A percentile compares a stretch with the other conserved stretches of the same genome.
Conservation (phyloP, 53 echinoderm and acorn worm species). For the Mesocentrotus franciscanus region DNA sequence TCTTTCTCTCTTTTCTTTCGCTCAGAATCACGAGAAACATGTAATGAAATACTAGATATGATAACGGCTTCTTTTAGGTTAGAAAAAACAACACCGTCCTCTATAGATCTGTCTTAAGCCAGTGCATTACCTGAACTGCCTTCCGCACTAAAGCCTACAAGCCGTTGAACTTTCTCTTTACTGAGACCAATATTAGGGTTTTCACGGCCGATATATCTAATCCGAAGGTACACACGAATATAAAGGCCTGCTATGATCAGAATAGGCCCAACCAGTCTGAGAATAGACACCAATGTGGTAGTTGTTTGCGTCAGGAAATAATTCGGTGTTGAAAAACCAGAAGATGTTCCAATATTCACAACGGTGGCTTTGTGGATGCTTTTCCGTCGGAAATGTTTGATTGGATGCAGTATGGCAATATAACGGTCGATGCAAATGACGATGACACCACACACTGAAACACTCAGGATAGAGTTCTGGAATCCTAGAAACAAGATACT, state of each 20-base stretch:
- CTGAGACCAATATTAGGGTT: background rate
- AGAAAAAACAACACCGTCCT: background rate
- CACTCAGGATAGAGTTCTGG: constrained; percentile 40
- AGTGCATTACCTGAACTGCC: background rate
- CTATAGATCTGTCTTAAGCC: background rate
- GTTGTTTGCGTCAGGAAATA: background rate
- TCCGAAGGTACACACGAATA: background rate
- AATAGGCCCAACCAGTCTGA: background rate
- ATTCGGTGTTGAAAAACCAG: constrained; percentile 22
- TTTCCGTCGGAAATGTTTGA: constrained; percentile 45
- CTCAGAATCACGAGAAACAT: background rate
- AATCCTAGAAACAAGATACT: constrained; percentile 60
- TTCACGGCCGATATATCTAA: background rate
- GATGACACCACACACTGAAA: constrained; percentile 38
- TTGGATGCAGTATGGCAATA: constrained; percentile 47
- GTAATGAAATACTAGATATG: background rate
- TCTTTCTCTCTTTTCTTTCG: background rate
- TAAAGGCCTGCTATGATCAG: background rate
- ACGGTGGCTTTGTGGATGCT: constrained; percentile 28
- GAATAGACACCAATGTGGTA: background rate
- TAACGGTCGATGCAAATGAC: constrained; percentile 66
- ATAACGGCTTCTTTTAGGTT: background rate
- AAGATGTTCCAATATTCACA: constrained; percentile 31
- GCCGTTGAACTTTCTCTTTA: background rate
- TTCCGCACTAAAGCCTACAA: background rate